Base-by-base conservation (phyloP, 2,797 vertebrate genomes). In the Carapus acus region DNA sequence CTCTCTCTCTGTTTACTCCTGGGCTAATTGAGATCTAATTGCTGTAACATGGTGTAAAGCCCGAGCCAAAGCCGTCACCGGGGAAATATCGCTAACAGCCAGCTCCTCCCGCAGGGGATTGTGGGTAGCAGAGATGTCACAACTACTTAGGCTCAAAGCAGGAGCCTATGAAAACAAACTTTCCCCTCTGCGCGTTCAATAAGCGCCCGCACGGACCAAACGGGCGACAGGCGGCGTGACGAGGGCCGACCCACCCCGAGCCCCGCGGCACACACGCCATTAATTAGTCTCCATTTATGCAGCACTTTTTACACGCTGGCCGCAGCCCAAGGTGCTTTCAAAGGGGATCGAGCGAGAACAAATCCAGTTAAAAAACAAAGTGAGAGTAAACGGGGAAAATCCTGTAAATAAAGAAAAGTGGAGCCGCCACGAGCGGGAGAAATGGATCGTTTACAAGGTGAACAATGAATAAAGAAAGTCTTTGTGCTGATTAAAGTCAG, bases 21-120 rank as follows among this genome's bases (percentile, higher is more conserved):
- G 7, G 50, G 50, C 76, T 85, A 85, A 85, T 85, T 84, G 77
- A 83, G 82, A 76, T 50, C 78, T 85, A 84, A 83, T 85, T 85
- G 82, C 74, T 66, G 70, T 65, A 76, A 82, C 80, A 78, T 14
- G 31, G 62, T 55, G 78, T 77, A 66, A 77, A 80, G 71, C 71
- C 60, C 40, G 6, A 63, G 69, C 73, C 58, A 54, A 13, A 49
- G 62, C 47, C 48, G 43, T 53, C 79, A 63, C 78, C 58, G n/a
- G 77, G 83, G 83, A 83, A 79, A 79, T 78, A 71, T 64, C 45
- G 68, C 78, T 77, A 78, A 65, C 77, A 74, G 77, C 71, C 65
- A 41, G 54, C 56, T 49, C 54, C 40, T 60, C 66, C 79, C 73
- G 49, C 58, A 42, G 79, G 79, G 76, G 64, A 73, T 74, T 78